Percentiles rank a stretch among this genome's conserved stretches.
Conservation (phyloP, 2,888 invertebrate genomes). For the Choristoneura rosaceana region DNA sequence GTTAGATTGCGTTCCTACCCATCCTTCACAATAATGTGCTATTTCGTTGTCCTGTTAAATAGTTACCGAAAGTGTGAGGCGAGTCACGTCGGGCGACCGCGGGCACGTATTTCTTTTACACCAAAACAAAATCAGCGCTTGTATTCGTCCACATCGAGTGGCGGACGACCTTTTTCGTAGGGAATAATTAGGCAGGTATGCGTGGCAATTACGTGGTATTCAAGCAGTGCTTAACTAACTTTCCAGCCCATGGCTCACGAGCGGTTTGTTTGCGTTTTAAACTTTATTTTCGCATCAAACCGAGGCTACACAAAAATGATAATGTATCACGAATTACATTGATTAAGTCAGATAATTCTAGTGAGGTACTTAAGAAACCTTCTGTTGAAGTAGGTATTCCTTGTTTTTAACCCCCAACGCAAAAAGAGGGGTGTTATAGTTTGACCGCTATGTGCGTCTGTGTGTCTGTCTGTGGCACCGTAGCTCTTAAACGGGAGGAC, state of each 20-base stretch:
- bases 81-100: constrained; percentile 15
- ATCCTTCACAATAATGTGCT: too few species aligned
- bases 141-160: background rate
- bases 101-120: constrained; percentile 17
- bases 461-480: too few species aligned
- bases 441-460: too few species aligned
- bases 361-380: too few species aligned
- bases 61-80: constrained; percentile 2
- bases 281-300: background rate
- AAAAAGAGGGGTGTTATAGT: too few species aligned
- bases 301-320: too few species aligned
- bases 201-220: constrained; percentile 8
- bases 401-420: too few species aligned
- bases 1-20: background rate
- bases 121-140: constrained; percentile 20
- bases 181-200: constrained; percentile 14
- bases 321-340: too few species aligned
- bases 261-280: constrained; percentile 9
- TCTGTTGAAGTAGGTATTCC: too few species aligned
- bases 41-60: background rate
- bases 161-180: background rate
- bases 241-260: background rate
- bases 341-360: too few species aligned
- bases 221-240: constrained; percentile 21
- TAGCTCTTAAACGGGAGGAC: too few species aligned